Conservation (phyloP, 2,113 vertebrate species). For the Centropus unirufus region DNA sequence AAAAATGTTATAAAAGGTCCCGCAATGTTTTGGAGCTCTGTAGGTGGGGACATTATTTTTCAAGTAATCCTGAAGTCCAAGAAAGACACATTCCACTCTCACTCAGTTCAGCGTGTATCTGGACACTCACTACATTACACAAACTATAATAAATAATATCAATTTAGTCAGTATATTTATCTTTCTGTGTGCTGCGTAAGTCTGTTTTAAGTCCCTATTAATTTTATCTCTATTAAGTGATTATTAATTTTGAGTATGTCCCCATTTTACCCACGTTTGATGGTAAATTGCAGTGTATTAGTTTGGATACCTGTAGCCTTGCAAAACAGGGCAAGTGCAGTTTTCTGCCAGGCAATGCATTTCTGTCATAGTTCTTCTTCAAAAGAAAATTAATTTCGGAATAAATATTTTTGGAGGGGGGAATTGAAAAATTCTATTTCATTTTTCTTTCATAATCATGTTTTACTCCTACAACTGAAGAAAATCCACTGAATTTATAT, state of each 20-base stretch:
- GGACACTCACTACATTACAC: not conserved
- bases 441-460: not conserved
- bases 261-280: not conserved
- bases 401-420: not conserved
- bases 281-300: not conserved
- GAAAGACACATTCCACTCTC: not conserved
- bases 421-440: not conserved
- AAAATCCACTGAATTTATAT: not conserved
- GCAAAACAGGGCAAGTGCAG: rapidly evolving
- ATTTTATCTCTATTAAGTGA: not conserved
- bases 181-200: not conserved
- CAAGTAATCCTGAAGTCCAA: not conserved
- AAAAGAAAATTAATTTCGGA: not conserved
- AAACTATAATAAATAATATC: not conserved
- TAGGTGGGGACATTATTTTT: not conserved
- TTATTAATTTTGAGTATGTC: not conserved
- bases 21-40: not conserved
- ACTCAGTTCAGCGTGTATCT: not conserved
- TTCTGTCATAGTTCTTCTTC: not conserved
- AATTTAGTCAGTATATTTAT: not conserved
- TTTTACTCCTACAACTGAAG: not conserved
- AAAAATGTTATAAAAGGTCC: not conserved
- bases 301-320: not conserved
- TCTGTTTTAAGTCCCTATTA: not conserved
- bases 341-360: not conserved